Base-by-base conservation (phyloP, 2,113 vertebrate genomes). In the Oncorhynchus clarkii region DNA sequence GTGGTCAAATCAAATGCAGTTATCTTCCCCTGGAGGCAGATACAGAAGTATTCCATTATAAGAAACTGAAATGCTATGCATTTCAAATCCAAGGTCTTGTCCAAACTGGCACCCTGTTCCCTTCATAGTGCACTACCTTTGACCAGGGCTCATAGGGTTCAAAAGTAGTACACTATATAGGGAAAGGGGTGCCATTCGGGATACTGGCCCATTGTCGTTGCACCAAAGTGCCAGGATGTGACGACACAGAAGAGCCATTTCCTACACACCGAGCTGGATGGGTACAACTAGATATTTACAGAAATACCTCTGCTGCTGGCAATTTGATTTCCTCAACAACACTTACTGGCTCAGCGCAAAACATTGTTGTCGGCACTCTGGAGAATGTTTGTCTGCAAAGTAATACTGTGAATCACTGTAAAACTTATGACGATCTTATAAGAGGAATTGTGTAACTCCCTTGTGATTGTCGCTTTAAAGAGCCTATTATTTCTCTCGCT, bases 31-130 rank as follows among this genome's bases (percentile, higher is more conserved):
- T 72, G 0, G 78, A 85, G 88, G 85, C 77, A 67, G 77, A 81
- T 11, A 45, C 39, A 45, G 74, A 81, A 81, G 80, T 74, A 68
- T 84, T 89, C 84, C 86, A 88, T 90, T 88, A 45, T 11, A 45
- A 45, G 86, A 82, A 79, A 79, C 83, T 85, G 85, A 71, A 82
- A 86, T 73, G 14, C 71, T 57, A 82, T 88, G 87, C 82, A 86
- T 90, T 87, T 88, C 79, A 88, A 88, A 89, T 88, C 5, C 14
- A 54, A 14, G 51, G 51, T 18, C 1, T 0, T 18, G 13, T 54
- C 51, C 51, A 14, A 54, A 54, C 51, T 54, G 13, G 4, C 51
- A 54, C 12, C 14, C 4, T 18, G 51, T 18, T 54, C 51, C 16
- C 51, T 54, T 13, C 16, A 5, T 14, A 51, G 49, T 13, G 14